Conservation (phyloP, 2,113 vertebrate species). For the Puma concolor region DNA sequence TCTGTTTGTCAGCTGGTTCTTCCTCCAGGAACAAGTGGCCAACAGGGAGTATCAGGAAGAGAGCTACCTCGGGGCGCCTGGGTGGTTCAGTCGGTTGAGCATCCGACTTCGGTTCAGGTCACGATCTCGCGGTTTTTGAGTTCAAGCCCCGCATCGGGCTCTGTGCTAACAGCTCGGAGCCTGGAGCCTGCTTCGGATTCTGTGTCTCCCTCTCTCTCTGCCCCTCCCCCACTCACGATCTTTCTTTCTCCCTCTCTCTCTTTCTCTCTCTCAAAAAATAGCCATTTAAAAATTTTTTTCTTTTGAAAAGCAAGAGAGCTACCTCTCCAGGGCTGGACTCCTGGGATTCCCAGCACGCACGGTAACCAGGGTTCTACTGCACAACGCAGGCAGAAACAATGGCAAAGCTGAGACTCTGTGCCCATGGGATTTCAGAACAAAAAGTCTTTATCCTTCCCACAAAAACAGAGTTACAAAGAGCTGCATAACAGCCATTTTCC, state of each 20-base stretch:
- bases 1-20: not conserved
- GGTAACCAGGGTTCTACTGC: not conserved
- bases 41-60: not conserved
- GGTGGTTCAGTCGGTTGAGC: too few relatives aligned
- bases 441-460: slow-evolving; percentile 44
- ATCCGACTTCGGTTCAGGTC: too few relatives aligned
- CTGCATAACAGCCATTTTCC: slow-evolving; percentile 2
- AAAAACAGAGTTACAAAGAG: slow-evolving; percentile 36
- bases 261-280: too few relatives aligned
- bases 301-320: not conserved
- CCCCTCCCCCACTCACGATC: too few relatives aligned
- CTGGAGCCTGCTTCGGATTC: too few relatives aligned
- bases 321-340: not conserved
- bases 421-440: slow-evolving; percentile 38
- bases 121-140: too few relatives aligned
- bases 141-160: not conserved
- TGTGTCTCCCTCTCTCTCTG: too few relatives aligned
- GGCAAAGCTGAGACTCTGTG: not conserved
- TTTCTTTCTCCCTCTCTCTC: too few relatives aligned
- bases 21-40: not conserved
- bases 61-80: not conserved
- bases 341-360: fast-evolving
- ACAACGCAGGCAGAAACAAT: fast-evolving
- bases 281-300: too few relatives aligned
- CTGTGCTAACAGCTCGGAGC: too few relatives aligned